Evolutionary conservation across 1,140 invertebrate species (phyloP).

Genomic region (Helicoverpa zea): DNA sequence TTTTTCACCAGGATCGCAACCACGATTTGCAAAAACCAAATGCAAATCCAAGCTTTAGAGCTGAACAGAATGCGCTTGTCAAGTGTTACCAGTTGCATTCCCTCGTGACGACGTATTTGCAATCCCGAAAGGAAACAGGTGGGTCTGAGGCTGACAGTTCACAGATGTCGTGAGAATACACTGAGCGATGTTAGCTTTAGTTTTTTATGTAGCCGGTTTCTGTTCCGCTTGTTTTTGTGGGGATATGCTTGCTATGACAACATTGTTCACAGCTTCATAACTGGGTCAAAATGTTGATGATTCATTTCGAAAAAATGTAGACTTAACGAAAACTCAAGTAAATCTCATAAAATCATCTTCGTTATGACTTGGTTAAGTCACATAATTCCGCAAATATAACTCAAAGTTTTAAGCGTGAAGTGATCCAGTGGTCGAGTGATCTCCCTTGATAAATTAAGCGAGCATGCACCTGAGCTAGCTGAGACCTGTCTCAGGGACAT

Average conservation of each 20-base stretch:
- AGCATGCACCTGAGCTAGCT: constrained; percentile 44
- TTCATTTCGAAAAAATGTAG: no score
- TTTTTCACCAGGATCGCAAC: background rate
- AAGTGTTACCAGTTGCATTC: constrained; percentile 15
- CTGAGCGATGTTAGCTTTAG: constrained; percentile 5
- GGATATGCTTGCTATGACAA: no score
- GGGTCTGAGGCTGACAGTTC: constrained; percentile 14
- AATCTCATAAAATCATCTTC: background rate
- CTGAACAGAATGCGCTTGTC: background rate
- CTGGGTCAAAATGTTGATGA: no score
- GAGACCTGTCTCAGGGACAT: constrained; percentile 33
- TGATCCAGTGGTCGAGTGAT: constrained; percentile 18
- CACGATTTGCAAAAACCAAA: background rate
- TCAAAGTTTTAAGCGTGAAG: constrained; percentile 13
- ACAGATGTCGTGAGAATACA: constrained; percentile 43
- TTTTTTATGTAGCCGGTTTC: constrained; percentile 9
- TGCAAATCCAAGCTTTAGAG: background rate
- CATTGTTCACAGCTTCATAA: no score
- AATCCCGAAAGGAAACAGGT: constrained; percentile 44
- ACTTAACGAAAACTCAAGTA: background rate
- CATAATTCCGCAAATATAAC: background rate
- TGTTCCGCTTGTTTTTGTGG: background rate
- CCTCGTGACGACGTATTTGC: constrained; percentile 26
- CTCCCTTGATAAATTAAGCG: constrained; percentile 47
- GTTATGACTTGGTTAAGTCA: background rate